Percentiles rank a stretch among this genome's conserved stretches.
phyloP scores from a whole-genome alignment of 2,888 invertebrate genomes.

The Harpalus rubripes region DNA sequence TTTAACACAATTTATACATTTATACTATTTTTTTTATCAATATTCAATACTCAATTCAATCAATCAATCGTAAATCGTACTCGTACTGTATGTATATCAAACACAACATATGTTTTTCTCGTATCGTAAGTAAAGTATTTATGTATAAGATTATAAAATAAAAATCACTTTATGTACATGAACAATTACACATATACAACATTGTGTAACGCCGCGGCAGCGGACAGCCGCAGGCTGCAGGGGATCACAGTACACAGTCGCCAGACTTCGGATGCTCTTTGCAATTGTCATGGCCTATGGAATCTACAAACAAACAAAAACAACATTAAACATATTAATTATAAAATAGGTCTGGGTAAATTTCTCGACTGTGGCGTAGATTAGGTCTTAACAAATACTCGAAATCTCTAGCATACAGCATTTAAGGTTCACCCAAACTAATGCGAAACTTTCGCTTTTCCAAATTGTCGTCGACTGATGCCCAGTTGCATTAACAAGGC shows the following conservation, averaged over 20 bases:
- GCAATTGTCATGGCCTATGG: conserved; percentile 89
- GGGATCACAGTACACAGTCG: conserved; percentile 40
- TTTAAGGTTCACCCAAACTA: no score
- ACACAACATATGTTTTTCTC: conserved; percentile 35
- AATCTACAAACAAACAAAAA: conserved; percentile 78
- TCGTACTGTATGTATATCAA: conserved; percentile 48
- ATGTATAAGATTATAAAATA: conserved; percentile 61
- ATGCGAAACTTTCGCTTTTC: no score
- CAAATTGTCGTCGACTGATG: no score
- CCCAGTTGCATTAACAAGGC: no score
- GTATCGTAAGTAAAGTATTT: conserved; percentile 22
- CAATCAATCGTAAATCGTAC: no score
- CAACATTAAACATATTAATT: not conserved
- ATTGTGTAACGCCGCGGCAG: conserved; percentile 45
- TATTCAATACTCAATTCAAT: not conserved
- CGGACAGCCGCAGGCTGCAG: not conserved
- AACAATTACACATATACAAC: conserved; percentile 68
- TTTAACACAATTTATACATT: conserved; percentile 61
- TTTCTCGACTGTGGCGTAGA: no score
- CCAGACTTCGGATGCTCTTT: conserved; percentile 78
- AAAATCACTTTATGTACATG: conserved; percentile 68
- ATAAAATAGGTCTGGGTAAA: no score
- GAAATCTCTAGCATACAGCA: no score
- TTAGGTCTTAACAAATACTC: no score
- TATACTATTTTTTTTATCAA: conserved; percentile 31